Evolutionary conservation across 2,888 invertebrate genomes (phyloP).

Genomic region (Lissonota sp.): DNA sequence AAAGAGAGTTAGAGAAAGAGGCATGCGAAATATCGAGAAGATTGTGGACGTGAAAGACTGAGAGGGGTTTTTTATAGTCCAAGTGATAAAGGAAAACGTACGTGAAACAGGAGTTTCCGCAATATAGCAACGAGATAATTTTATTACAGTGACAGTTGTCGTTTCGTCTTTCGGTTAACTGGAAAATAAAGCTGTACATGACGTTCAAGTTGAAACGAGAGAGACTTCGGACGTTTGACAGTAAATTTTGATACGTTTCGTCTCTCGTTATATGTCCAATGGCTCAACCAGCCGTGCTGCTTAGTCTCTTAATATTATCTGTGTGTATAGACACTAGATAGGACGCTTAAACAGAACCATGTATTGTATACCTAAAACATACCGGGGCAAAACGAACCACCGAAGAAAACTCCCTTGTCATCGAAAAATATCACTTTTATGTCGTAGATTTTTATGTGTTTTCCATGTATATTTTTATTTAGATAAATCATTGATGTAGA

Average conservation of each 20-base stretch:
- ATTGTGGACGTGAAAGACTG: not conserved
- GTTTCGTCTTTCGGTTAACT: slow-evolving; percentile 19
- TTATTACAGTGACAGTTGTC: slow-evolving; percentile 41
- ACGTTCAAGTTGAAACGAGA: not conserved
- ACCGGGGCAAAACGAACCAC: no score
- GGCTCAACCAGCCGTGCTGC: slow-evolving; percentile 8
- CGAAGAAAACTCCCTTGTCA: no score
- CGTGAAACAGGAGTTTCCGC: slow-evolving; percentile 22
- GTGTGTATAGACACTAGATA: slow-evolving; percentile 7
- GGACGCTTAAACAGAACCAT: slow-evolving; percentile 26
- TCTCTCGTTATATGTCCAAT: slow-evolving; percentile 41
- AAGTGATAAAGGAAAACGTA: slow-evolving; percentile 53
- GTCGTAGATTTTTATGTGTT: no score
- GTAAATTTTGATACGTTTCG: slow-evolving; percentile 33
- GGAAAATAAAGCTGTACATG: slow-evolving; percentile 1
- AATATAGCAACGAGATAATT: slow-evolving; percentile 40
- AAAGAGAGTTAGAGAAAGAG: not conserved
- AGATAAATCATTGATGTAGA: no score
- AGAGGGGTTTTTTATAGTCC: slow-evolving; percentile 16
- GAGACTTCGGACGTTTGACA: not conserved
- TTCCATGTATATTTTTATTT: no score
- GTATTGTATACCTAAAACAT: no score
- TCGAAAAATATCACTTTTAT: no score
- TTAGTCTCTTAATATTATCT: not conserved
- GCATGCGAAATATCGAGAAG: no score